Evolutionary conservation across 1,140 invertebrate species (phyloP).

Genomic region (Drosophila quadrilineata): DNA sequence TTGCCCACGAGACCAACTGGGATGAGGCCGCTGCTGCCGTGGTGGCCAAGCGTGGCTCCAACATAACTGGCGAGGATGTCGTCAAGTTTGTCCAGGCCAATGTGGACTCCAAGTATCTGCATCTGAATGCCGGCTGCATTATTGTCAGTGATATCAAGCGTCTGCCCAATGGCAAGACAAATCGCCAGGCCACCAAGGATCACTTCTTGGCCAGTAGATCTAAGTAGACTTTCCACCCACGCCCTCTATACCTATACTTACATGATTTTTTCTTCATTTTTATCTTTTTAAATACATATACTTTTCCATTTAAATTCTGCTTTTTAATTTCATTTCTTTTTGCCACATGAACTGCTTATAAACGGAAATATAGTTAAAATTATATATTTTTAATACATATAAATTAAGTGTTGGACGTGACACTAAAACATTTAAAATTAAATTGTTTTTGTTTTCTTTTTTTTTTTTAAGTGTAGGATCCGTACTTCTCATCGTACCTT

Average conservation of each 20-base stretch:
- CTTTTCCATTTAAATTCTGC: no score
- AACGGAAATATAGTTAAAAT: no score
- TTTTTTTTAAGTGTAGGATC: no score
- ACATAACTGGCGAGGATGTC: conserved; percentile 39
- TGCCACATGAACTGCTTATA: no score
- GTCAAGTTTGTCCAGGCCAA: conserved; percentile 35
- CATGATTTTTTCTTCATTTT: neutral
- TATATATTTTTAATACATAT: no score
- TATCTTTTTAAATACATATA: neutral
- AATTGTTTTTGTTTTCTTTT: no score
- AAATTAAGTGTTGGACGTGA: no score
- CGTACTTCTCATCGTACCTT: no score
- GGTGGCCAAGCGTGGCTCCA: neutral
- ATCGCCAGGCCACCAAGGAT: conserved; percentile 19
- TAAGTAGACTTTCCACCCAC: neutral
- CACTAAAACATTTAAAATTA: no score
- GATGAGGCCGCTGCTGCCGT: conserved; percentile 41
- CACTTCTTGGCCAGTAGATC: conserved; percentile 6
- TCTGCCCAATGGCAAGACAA: conserved; percentile 27
- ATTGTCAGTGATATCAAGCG: conserved; percentile 81
- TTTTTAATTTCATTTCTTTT: no score
- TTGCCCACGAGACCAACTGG: conserved; percentile 12
- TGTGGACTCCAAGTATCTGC: conserved; percentile 80
- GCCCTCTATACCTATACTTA: neutral
- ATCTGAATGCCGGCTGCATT: conserved; percentile 83